Base-by-base conservation (phyloP, 1,140 invertebrate genomes). In the Vollenhovia emeryi region DNA sequence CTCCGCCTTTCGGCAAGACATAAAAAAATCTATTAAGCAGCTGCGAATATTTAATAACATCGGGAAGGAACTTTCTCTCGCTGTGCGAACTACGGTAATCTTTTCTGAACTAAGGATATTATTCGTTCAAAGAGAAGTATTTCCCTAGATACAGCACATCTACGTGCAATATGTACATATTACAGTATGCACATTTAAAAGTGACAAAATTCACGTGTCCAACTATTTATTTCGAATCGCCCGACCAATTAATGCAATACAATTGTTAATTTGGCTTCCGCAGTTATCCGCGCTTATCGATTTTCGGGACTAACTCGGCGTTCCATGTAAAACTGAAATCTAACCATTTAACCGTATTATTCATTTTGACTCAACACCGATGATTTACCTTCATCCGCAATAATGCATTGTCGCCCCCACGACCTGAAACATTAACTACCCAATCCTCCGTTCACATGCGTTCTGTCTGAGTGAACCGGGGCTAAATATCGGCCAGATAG, bases 401-500 rank as follows among this genome's bases (percentile, higher is more conserved):
- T 78, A 76, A 78, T 45, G 33, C 59, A 50, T 78, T 13, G 40
- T 78, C n/a, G 30, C 27, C 13, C 45, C 24, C 33, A 24, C 50
- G 36, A 40, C 24, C 33, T 40, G n/a, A 43, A 82, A 73, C 78
- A 71, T 59, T 82, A 82, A 71, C 36, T 43, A 43, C 36, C 33
- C 40, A 45, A 57, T 21, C n/a, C 55, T 59, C 24, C 66, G 55
- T 66, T 48, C 45, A 55, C 50, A n/a, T 30, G 18, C 24, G 36
- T 80, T 69, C 36, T 48, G 24, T 55, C 18, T 40, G 36, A 57
- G 36, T 66, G 48, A 57, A 27, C 27, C 40, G n/a, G 7, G 18
- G 50, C n/a, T 82, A 73, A 82, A 82, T 82, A 73, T 82, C 66
- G 50, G 78, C 78, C 78, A 57, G 50, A 82, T 71, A 73, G 66